Percentiles rank a stretch among this genome's conserved stretches.
Conservation (phyloP, 2,888 invertebrate genomes). For the Platycheirus albimanus region DNA sequence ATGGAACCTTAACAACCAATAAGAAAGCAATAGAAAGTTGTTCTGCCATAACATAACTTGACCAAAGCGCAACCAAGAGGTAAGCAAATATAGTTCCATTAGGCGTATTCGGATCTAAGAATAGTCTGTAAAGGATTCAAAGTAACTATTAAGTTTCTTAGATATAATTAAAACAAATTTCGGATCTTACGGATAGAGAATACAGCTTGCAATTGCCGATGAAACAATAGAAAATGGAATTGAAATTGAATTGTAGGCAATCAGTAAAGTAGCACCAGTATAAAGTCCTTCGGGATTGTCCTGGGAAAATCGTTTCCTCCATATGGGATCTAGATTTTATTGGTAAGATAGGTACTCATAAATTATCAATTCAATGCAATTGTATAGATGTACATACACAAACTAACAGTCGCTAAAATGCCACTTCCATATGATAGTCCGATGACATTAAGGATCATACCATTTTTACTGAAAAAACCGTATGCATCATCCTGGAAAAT, state of each 20-base stretch:
- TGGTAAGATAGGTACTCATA: neutral
- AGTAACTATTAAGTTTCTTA: no score
- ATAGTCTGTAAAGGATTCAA: slow-evolving; percentile 74
- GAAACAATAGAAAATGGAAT: slow-evolving; percentile 92
- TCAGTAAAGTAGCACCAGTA: slow-evolving; percentile 91
- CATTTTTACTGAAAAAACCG: slow-evolving; percentile 82
- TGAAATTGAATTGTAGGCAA: slow-evolving; percentile 91
- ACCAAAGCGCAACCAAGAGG: slow-evolving; percentile 90
- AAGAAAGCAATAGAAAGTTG: slow-evolving; percentile 92
- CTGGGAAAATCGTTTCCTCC: slow-evolving; percentile 95
- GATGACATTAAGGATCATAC: slow-evolving; percentile 81
- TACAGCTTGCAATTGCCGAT: slow-evolving; percentile 88
- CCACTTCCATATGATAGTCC: slow-evolving; percentile 82
- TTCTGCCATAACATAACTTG: slow-evolving; percentile 92
- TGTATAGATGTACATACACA: slow-evolving; percentile 77
- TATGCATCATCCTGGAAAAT: slow-evolving; percentile 80
- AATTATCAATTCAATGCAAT: neutral
- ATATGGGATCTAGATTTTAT: slow-evolving; percentile 86
- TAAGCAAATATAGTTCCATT: slow-evolving; percentile 84
- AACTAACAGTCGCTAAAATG: slow-evolving; percentile 80
- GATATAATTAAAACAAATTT: slow-evolving; percentile 69
- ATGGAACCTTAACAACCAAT: slow-evolving; percentile 90
- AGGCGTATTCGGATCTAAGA: slow-evolving; percentile 80
- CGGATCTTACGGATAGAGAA: slow-evolving; percentile 90
- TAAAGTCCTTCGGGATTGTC: slow-evolving; percentile 95